A percentile compares a stretch with the other conserved stretches of the same genome.
Evolutionary conservation across 2,888 invertebrate species (phyloP).

Genomic region (Chouioia cunea): DNA sequence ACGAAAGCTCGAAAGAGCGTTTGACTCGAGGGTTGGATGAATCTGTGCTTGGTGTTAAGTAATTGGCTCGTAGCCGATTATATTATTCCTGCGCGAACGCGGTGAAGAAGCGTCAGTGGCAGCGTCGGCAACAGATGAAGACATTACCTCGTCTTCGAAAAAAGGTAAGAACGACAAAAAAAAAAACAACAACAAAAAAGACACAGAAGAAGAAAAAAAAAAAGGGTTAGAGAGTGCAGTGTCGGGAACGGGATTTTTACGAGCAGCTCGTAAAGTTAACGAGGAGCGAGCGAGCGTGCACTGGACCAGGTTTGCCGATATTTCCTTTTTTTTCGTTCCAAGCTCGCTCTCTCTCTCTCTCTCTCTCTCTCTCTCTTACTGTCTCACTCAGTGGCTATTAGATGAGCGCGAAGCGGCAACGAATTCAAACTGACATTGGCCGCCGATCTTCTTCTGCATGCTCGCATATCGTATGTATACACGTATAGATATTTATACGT

Average conservation of each 20-base stretch:
- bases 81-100: slow-evolving; percentile 59
- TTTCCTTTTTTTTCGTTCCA: slow-evolving; percentile 34
- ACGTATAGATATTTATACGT: not conserved
- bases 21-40: slow-evolving; percentile 55
- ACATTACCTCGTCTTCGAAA: slow-evolving; percentile 58
- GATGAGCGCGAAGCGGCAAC: slow-evolving; percentile 13
- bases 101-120: too few relatives aligned
- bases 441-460: slow-evolving; percentile 29
- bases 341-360: not conserved
- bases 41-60: slow-evolving; percentile 64
- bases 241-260: slow-evolving; percentile 63
- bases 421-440: slow-evolving; percentile 28
- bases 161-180: slow-evolving; percentile 30
- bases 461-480: too few relatives aligned
- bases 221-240: slow-evolving; percentile 44
- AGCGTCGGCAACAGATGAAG: slow-evolving; percentile 66
- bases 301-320: slow-evolving; percentile 32
- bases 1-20: slow-evolving; percentile 37
- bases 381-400: slow-evolving; percentile 12
- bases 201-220: slow-evolving; percentile 18
- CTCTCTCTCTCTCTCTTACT: slow-evolving; percentile 11
- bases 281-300: slow-evolving; percentile 58
- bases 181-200: slow-evolving; percentile 51
- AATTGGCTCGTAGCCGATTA: slow-evolving; percentile 67
- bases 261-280: slow-evolving; percentile 68